A percentile compares a stretch with the other conserved stretches of the same genome.
phyloP scores from a whole-genome alignment of 2,113 vertebrate genomes.

The Tringa solitaria region DNA sequence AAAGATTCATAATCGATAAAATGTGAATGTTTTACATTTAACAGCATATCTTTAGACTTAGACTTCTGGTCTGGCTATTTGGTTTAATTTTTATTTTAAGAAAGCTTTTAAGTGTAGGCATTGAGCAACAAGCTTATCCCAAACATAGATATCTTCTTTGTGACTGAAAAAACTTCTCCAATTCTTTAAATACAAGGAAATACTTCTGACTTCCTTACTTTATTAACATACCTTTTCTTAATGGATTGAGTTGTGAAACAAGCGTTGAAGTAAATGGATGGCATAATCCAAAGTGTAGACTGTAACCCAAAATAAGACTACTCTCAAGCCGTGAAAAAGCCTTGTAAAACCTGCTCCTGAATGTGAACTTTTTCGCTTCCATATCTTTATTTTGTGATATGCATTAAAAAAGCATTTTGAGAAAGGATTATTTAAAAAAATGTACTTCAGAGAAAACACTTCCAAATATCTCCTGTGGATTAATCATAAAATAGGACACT shows the following conservation, averaged over 20 bases:
- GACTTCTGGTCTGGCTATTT: neutral
- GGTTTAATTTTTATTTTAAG: neutral
- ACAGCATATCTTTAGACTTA: neutral
- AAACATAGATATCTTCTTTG: neutral
- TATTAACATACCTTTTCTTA: neutral
- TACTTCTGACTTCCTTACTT: neutral
- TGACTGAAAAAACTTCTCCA: neutral
- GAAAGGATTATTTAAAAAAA: constrained; percentile 1
- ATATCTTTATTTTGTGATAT: neutral
- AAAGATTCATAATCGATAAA: neutral
- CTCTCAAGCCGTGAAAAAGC: neutral
- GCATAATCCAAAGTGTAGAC: neutral
- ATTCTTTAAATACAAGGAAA: neutral
- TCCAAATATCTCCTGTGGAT: constrained; percentile 6
- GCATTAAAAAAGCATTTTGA: neutral
- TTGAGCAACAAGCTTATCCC: neutral
- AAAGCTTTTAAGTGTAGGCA: too few relatives aligned
- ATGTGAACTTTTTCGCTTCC: neutral
- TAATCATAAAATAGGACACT: constrained; percentile 54
- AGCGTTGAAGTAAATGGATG: neutral
- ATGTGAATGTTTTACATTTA: neutral
- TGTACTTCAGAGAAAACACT: neutral
- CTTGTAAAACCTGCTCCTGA: neutral
- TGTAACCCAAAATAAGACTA: neutral
- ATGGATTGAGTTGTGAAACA: neutral